These are phyloP conservation scores for Rhopilema esculentum DNA, from an alignment of 30 jellyfish, hydroid and myxozoan species.

Conservation along the genomic window DNA sequence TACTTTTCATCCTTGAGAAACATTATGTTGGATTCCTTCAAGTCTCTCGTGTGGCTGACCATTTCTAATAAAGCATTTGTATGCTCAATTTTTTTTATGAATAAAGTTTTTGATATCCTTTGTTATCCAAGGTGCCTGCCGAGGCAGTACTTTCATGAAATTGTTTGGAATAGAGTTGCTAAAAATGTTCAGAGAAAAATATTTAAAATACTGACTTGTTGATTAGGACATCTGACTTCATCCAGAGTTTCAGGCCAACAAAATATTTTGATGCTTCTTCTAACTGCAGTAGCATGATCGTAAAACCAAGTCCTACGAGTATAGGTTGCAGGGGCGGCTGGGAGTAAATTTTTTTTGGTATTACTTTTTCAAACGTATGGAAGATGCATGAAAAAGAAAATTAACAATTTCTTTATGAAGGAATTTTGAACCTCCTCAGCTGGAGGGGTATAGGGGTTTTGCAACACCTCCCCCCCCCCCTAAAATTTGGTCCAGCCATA, in stretches of 20 bases:
- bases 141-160: constrained; percentile 44
- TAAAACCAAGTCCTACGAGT: constrained; percentile 31
- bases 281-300: constrained; percentile 39
- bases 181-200: constrained; percentile 49
- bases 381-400: too few species aligned
- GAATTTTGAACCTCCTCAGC: too few species aligned
- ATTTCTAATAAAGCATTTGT: too few species aligned
- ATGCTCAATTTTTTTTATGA: too few species aligned
- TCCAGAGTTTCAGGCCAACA: constrained; percentile 31
- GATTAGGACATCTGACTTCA: constrained; percentile 30
- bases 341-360: too few species aligned
- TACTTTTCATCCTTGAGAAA: constrained; percentile 13
- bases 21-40: constrained; percentile 36
- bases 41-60: too few species aligned
- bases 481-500: too few species aligned
- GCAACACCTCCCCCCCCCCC: too few species aligned
- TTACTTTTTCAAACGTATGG: too few species aligned
- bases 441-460: too few species aligned
- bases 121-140: constrained; percentile 67
- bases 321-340: constrained; percentile 26
- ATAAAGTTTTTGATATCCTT: too few species aligned
- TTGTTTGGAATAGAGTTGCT: constrained; percentile 61
- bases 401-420: too few species aligned
- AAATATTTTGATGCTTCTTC: constrained; percentile 38
- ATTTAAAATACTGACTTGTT: constrained; percentile 20